A percentile compares a stretch with the other conserved stretches of the same genome.
Conservation (phyloP, 2,113 vertebrate genomes). For the Hylia prasina region DNA sequence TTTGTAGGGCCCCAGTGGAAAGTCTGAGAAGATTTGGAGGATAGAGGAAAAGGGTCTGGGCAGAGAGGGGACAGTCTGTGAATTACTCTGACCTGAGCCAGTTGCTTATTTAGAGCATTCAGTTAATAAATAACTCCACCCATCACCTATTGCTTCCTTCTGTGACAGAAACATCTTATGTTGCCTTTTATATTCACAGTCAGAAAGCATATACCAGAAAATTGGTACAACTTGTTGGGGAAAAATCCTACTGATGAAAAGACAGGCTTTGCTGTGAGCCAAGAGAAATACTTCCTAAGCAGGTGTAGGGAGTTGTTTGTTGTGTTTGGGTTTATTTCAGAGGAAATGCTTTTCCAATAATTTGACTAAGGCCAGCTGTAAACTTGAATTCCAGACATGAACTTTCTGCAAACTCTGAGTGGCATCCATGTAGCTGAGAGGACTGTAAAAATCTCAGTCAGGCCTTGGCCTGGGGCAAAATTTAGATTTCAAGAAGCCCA, state of each 20-base stretch:
- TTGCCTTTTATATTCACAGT: slow-evolving; percentile 18
- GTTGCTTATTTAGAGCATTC: slow-evolving; percentile 17
- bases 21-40: background rate
- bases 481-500: background rate
- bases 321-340: background rate
- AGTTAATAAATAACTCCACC: slow-evolving; percentile 21
- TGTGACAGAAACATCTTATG: background rate
- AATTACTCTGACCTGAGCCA: slow-evolving; percentile 4
- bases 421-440: background rate
- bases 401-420: background rate
- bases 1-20: background rate
- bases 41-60: background rate
- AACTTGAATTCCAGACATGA: background rate
- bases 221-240: background rate
- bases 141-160: slow-evolving; percentile 16
- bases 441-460: background rate
- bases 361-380: background rate
- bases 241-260: background rate
- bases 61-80: background rate
- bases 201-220: slow-evolving; percentile 14
- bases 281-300: background rate
- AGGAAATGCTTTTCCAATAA: background rate
- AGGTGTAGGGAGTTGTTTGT: background rate
- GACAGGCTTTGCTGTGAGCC: background rate
- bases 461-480: background rate